These are phyloP conservation scores for Heloderma charlesbogerti DNA, from an alignment of 2,113 vertebrate species.

Conservation along the genomic window DNA sequence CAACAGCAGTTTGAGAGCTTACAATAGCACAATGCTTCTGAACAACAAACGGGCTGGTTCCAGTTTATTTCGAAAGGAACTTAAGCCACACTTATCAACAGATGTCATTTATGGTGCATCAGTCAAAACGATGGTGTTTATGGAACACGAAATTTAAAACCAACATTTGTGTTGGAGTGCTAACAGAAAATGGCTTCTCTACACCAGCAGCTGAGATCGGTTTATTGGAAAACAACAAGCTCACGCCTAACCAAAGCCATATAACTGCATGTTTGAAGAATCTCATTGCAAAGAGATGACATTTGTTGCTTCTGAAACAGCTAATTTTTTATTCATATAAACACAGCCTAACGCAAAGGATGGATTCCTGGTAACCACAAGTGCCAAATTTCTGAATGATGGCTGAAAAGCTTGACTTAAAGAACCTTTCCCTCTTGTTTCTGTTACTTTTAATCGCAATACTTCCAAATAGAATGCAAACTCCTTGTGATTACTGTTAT, in stretches of 20 bases:
- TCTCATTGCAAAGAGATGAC: constrained; percentile 59
- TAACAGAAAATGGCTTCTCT: constrained; percentile 56
- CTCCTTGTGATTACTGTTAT: not conserved
- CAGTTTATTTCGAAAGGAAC: constrained; percentile 48
- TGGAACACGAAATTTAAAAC: constrained; percentile 67
- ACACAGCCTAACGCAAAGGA: constrained; percentile 60
- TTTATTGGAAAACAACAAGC: constrained; percentile 54
- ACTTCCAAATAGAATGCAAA: not conserved
- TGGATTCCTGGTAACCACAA: constrained; percentile 59
- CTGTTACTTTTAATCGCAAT: not conserved
- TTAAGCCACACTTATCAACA: constrained; percentile 44
- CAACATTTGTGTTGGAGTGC: constrained; percentile 53
- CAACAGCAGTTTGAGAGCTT: not conserved
- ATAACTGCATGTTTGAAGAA: constrained; percentile 57
- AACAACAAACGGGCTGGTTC: constrained; percentile 27
- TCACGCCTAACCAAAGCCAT: constrained; percentile 52
- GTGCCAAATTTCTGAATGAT: constrained; percentile 64
- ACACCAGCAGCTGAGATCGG: constrained; percentile 28
- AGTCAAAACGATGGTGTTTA: constrained; percentile 59
- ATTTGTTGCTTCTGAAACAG: constrained; percentile 68
- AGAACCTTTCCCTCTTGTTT: not conserved
- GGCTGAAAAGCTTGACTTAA: constrained; percentile 51
- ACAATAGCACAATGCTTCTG: constrained; percentile 23
- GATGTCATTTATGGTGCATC: constrained; percentile 51
- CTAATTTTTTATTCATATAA: constrained; percentile 64